phyloP scores from a whole-genome alignment of 2,797 vertebrate genomes.

The Alcedo atthis region DNA sequence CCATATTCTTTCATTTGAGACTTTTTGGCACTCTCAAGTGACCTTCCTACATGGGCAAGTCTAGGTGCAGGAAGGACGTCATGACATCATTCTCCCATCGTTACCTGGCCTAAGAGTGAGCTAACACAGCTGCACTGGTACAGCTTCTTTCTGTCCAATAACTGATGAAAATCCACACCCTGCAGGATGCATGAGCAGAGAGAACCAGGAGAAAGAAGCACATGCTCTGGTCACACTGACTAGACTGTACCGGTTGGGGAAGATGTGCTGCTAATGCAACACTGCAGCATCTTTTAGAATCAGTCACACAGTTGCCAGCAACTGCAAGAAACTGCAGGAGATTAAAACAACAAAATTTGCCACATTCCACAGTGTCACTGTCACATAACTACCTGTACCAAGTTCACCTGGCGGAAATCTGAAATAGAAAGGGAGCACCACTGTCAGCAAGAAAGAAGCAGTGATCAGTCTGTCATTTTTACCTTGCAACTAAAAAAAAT shows the following conservation, averaged over 20 bases:
- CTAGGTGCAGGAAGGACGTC: accelerated
- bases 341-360: background rate
- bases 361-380: accelerated
- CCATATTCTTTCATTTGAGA: background rate
- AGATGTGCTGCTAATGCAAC: background rate
- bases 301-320: background rate
- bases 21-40: background rate
- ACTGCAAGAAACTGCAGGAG: background rate
- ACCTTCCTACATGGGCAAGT: background rate
- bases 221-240: accelerated
- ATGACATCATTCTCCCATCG: background rate
- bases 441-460: background rate
- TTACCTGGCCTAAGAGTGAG: background rate
- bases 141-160: background rate
- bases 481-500: background rate
- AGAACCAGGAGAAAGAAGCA: background rate
- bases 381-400: background rate
- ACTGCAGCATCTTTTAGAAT: background rate
- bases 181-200: background rate
- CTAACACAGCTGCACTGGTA: background rate
- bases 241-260: background rate
- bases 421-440: background rate
- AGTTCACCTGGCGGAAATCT: background rate
- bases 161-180: background rate
- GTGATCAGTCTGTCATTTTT: background rate